These are phyloP conservation scores for Danaus plexippus DNA, from an alignment of 1,140 invertebrate genomes.

Conservation along the genomic window DNA sequence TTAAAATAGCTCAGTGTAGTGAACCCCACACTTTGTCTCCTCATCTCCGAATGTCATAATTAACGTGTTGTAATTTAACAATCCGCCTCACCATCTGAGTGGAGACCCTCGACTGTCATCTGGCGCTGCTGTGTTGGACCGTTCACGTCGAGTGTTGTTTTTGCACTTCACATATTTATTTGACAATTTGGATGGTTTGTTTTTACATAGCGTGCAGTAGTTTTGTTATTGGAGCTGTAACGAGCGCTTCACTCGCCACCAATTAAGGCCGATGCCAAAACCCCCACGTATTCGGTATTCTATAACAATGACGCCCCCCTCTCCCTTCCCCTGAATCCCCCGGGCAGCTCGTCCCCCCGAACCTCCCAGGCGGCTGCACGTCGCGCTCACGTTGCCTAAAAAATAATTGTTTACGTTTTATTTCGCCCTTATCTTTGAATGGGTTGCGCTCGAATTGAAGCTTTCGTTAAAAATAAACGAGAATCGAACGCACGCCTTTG, in stretches of 20 bases:
- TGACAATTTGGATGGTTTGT: slow-evolving; percentile 4
- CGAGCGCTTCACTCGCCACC: slow-evolving; percentile 17
- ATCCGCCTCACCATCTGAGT: too few species aligned
- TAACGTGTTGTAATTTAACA: too few species aligned
- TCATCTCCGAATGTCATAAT: too few species aligned
- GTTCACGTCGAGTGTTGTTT: too few species aligned
- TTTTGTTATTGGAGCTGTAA: slow-evolving; percentile 12
- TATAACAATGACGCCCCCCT: slow-evolving; percentile 1
- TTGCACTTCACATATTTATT: too few species aligned
- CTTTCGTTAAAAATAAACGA: slow-evolving; percentile 9
- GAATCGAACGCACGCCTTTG: not conserved
- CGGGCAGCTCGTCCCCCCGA: slow-evolving; percentile 3
- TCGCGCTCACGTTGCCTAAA: slow-evolving; percentile 5
- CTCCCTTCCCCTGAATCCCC: not conserved
- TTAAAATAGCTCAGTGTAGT: too few species aligned
- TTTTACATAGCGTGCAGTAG: slow-evolving; percentile 14
- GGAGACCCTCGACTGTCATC: too few species aligned
- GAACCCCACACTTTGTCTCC: too few species aligned
- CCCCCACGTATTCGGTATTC: slow-evolving; percentile 6
- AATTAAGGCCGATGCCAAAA: slow-evolving; percentile 23
- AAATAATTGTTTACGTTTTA: slow-evolving; percentile 26
- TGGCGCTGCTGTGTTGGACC: too few species aligned
- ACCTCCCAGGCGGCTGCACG: slow-evolving; percentile 1
- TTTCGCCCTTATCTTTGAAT: slow-evolving; percentile 20
- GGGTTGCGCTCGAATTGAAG: slow-evolving; percentile 4